A percentile compares a stretch with the other conserved stretches of the same genome.
phyloP scores from a whole-genome alignment of 2,113 vertebrate species.

The Phrynocephalus versicolor region DNA sequence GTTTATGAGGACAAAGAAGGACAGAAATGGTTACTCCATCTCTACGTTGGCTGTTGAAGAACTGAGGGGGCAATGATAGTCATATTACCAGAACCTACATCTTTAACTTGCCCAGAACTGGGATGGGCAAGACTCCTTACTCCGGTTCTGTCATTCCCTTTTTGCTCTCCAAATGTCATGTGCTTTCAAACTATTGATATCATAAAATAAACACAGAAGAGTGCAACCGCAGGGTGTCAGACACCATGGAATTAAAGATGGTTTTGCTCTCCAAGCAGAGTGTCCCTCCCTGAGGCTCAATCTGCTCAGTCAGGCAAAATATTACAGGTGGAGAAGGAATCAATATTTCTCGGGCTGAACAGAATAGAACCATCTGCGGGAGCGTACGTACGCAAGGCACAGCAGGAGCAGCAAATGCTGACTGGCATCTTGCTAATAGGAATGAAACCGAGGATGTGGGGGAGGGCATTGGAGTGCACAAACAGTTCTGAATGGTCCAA shows the following conservation, averaged over 20 bases:
- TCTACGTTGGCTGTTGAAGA: not conserved
- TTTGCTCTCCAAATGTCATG: slow-evolving; percentile 35
- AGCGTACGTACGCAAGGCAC: not conserved
- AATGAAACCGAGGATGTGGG: not conserved
- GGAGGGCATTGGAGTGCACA: not conserved
- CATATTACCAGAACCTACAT: not conserved
- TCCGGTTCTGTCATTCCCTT: slow-evolving; percentile 18
- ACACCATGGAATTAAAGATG: slow-evolving; percentile 71
- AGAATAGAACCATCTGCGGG: not conserved
- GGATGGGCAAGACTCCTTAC: slow-evolving; percentile 19
- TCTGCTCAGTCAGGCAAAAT: slow-evolving; percentile 72
- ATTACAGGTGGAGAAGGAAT: slow-evolving; percentile 61
- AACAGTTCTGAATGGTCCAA: not conserved
- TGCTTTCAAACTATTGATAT: slow-evolving; percentile 62
- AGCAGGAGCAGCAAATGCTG: slow-evolving; percentile 15
- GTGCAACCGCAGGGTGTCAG: slow-evolving; percentile 62
- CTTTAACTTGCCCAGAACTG: not conserved
- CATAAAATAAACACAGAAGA: slow-evolving; percentile 56
- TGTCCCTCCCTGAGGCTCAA: slow-evolving; percentile 70
- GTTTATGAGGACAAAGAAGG: not conserved
- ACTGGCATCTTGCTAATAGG: not conserved
- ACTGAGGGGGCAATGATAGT: not conserved
- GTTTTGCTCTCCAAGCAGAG: slow-evolving; percentile 68
- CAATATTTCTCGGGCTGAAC: slow-evolving; percentile 56
- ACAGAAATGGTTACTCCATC: accelerated